Evolutionary conservation across 92 coral and sea anemone species (phyloP).

Genomic region (Palythoa heliodiscus): DNA sequence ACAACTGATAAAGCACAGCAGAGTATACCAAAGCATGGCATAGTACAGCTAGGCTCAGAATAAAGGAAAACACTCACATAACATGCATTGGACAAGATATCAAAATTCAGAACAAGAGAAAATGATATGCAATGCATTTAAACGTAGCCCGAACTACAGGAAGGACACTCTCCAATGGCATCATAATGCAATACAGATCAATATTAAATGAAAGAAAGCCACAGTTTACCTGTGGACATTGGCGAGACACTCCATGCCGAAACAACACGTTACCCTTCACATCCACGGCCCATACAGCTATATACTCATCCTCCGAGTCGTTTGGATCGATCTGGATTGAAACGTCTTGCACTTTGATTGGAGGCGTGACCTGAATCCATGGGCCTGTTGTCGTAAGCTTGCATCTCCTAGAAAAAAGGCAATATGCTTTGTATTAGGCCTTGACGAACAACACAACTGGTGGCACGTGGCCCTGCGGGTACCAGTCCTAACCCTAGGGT

Average conservation of each 20-base stretch:
- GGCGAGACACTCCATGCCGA: slow-evolving; percentile 81
- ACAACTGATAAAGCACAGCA: background rate
- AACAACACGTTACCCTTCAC: slow-evolving; percentile 86
- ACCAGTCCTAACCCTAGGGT: too few species aligned
- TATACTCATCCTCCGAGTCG: slow-evolving; percentile 52
- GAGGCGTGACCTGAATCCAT: slow-evolving; percentile 81
- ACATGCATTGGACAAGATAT: background rate
- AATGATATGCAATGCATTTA: background rate
- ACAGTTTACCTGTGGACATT: slow-evolving; percentile 76
- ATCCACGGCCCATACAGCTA: slow-evolving; percentile 92
- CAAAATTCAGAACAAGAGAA: background rate
- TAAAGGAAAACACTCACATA: background rate
- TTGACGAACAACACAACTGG: too few species aligned
- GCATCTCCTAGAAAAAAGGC: slow-evolving; percentile 61
- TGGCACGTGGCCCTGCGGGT: too few species aligned
- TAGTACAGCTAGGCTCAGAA: background rate
- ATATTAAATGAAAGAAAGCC: background rate
- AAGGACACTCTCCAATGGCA: background rate
- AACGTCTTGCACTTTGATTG: slow-evolving; percentile 78
- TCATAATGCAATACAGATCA: too few species aligned
- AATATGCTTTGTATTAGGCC: too few species aligned
- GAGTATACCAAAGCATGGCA: background rate
- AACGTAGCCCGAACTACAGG: too few species aligned
- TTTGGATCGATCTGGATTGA: slow-evolving; percentile 77
- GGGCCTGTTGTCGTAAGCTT: slow-evolving; percentile 92